A percentile compares a stretch with the other conserved stretches of the same genome.
These are phyloP conservation scores for Cheiracanthium punctorium DNA, from an alignment of 2,888 invertebrate species.

Conservation along the genomic window DNA sequence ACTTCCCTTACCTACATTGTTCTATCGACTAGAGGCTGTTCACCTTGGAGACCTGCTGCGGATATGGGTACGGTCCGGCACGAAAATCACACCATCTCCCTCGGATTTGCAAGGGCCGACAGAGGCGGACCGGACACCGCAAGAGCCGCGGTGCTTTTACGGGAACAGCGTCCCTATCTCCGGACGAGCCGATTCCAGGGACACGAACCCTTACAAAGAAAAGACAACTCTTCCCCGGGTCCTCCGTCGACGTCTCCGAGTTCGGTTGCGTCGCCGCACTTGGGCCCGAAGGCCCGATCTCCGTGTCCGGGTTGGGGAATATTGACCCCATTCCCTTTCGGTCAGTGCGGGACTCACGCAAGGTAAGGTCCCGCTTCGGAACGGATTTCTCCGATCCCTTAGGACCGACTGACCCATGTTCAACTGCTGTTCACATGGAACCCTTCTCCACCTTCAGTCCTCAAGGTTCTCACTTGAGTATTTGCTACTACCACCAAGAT, in stretches of 20 bases:
- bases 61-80: constrained; percentile 48
- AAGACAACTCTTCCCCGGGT: constrained; percentile 77
- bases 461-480: too few species aligned
- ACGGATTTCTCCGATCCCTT: constrained; percentile 74
- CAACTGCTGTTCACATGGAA: constrained; percentile 80
- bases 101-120: too few species aligned
- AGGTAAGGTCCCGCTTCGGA: too few species aligned
- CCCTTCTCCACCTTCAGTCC: constrained; percentile 75
- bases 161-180: constrained; percentile 75
- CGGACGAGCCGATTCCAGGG: constrained; percentile 77
- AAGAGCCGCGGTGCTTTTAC: constrained; percentile 77
- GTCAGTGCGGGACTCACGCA: too few species aligned
- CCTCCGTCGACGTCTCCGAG: too few species aligned
- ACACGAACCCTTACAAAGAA: constrained; percentile 76
- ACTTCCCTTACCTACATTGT: constrained; percentile 57
- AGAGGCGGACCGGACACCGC: too few species aligned
- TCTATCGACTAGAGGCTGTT: constrained; percentile 58
- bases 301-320: too few species aligned
- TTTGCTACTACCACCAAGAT: too few species aligned
- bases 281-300: too few species aligned
- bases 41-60: constrained; percentile 59
- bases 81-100: constrained; percentile 45
- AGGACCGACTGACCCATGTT: constrained; percentile 76
- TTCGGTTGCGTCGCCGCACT: too few species aligned
- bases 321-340: too few species aligned